Evolutionary conservation across 2,113 vertebrate species (phyloP).

Genomic region (Agelaius tricolor): DNA sequence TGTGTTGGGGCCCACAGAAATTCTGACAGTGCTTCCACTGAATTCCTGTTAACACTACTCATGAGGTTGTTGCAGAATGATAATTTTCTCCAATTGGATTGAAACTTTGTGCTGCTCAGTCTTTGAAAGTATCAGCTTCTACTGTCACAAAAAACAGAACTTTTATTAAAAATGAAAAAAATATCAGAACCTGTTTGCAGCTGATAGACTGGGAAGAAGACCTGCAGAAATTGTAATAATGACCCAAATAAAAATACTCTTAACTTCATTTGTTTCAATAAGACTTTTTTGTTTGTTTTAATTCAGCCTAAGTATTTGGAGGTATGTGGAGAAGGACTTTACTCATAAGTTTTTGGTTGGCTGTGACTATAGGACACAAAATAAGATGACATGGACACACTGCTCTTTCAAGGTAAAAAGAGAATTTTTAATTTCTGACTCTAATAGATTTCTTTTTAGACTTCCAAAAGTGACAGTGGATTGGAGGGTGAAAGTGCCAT

Average conservation of each 20-base stretch:
- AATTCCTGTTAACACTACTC: neutral
- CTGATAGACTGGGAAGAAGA: neutral
- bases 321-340: neutral
- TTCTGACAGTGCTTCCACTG: neutral
- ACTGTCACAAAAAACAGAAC: neutral
- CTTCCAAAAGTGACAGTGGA: too few species aligned
- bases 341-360: neutral
- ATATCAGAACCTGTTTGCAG: neutral
- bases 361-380: too few species aligned
- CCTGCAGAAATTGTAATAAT: neutral
- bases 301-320: neutral
- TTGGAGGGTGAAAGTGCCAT: too few species aligned
- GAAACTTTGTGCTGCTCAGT: neutral
- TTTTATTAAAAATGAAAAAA: neutral
- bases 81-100: neutral
- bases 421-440: too few species aligned
- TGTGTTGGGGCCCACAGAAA: neutral
- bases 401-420: too few species aligned
- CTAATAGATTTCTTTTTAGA: too few species aligned
- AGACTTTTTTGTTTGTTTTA: neutral
- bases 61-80: neutral
- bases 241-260: neutral
- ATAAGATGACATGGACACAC: accelerated
- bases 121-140: neutral
- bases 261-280: neutral